Base-by-base conservation (phyloP, 2,888 invertebrate species). In the Xiphydria camelus region DNA sequence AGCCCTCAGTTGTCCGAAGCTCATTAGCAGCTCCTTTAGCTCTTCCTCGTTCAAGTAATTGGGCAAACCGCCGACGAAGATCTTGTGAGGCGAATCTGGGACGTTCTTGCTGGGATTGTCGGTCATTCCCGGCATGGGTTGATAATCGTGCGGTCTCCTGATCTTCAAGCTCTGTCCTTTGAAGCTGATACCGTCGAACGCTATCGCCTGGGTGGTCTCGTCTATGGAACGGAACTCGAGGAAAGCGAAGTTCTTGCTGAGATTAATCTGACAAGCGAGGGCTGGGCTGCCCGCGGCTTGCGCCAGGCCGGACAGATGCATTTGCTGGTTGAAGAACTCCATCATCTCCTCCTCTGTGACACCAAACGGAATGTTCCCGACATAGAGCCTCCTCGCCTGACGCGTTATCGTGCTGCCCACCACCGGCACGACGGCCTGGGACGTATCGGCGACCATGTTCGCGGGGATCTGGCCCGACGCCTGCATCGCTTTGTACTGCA, bases 231-330 rank as follows among this genome's bases (percentile, higher is more conserved):
- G 83, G 67, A 86, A 87, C 83, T 97, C 96, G 62, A 98, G 83
- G 80, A 98, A 98, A 68, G 98, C 98, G 83, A 98, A 98, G 79
- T 98, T 98, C 79, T 98, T 98, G 78, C 98, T 98, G 77, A 98
- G 83, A 80, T 98, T 98, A 48, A 98, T 97, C 76, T 98, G 98
- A 75, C 97, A 97, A 9, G 97, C 96, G 38, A 98, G 83, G 32
- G 98, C 94, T n/a, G 98, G 97, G 79, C 95, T 96, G 40, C 98
- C 98, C 41, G 95, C 95, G 1, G 96, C 96, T 78, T 98, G 97
- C 0, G 96, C 94, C 64, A 98, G 80, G 12, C 96, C 96, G 49
- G 96, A 94, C 12, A 96, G 82, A 78, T 96, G 95, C 98, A 98
- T 98, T 78, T 98, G 95, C 69, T 94, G 92, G 76, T 96, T 97